Evolutionary conservation across 2,888 invertebrate species (phyloP), one percentile per base, ranked within the genome.

Genomic region (Mesoligia furuncula): DNA sequence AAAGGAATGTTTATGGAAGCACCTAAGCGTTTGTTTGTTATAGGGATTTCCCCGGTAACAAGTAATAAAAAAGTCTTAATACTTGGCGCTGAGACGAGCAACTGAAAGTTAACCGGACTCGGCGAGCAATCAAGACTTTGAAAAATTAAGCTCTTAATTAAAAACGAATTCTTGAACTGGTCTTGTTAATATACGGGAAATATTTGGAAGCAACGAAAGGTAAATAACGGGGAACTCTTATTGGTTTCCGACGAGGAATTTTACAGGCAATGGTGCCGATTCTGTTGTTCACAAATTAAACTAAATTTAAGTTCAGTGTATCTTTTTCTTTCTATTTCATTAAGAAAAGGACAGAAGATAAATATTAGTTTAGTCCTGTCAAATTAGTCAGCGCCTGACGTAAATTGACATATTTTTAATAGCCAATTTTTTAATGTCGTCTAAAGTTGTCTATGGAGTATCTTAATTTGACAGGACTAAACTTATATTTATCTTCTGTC

Each of bases 51-150:
- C 81, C 81, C 88, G 90, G 90, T 90, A 93, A 91, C 84, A 91
- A 91, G 92, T 91, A 94, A 92, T 93, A 93, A 93, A 94, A 95
- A 93, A 92, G 90, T 91, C 89, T 93, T 93, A 91, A 92, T 93
- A 92, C 92, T 90, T 88, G 77, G 90, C 87, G 88, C 89, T 86
- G 88, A 89, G 89, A 85, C 72, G 81, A 65, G 87, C 86, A 90
- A 92, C 90, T 85, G 87, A 93, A 94, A 93, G 91, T 94, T 91
- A 90, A 90, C 91, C 90, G 89, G 89, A 90, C 91, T 90, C 86
- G 76, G 82, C 83, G 88, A 91, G 92, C 91, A 93, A 94, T 94
- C 93, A 92, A 87, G 93, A 92, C 92, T 93, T 91, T 90, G 92
- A 91, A 93, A 94, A 92, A 93, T 91, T 91, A 91, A 93, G 92